These are phyloP conservation scores for Netelia virgata DNA, from an alignment of 2,888 invertebrate genomes.

Conservation along the genomic window DNA sequence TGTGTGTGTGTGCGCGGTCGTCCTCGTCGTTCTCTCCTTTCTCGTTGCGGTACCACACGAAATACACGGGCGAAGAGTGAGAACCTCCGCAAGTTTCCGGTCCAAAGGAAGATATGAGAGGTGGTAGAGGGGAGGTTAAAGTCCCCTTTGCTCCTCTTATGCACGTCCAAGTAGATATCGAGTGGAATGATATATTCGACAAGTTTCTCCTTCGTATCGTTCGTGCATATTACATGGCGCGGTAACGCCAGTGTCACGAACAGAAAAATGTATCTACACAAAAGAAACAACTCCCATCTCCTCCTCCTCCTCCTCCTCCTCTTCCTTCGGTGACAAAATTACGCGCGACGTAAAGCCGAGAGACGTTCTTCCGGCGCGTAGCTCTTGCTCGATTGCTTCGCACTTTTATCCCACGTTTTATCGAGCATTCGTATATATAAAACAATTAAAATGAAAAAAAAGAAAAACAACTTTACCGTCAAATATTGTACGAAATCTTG, in stretches of 20 bases:
- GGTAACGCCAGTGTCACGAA: constrained; percentile 38
- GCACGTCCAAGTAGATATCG: constrained; percentile 75
- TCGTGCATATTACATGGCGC: constrained; percentile 77
- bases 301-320: no score
- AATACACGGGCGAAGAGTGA: constrained; percentile 41
- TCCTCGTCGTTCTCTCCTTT: not conserved
- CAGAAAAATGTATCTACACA: constrained; percentile 16
- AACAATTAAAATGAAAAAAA: no score
- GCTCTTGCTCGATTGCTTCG: constrained; percentile 48
- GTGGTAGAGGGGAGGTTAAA: constrained; percentile 20
- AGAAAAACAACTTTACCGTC: not conserved
- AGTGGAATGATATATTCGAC: constrained; percentile 81
- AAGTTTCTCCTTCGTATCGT: constrained; percentile 77
- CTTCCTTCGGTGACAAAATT: not conserved
- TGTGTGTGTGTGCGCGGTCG: constrained; percentile 18
- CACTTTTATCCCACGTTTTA: constrained; percentile 28
- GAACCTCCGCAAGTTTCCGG: constrained; percentile 25
- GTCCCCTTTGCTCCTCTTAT: constrained; percentile 18
- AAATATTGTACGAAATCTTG: not conserved
- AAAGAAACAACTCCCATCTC: not conserved
- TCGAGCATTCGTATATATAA: not conserved
- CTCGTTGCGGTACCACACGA: constrained; percentile 26
- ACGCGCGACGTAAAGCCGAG: not conserved
- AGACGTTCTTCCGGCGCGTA: constrained; percentile 24
- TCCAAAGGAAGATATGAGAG: not conserved